Conservation (phyloP, 2,797 vertebrate species). For the Artibeus jamaicensis region DNA sequence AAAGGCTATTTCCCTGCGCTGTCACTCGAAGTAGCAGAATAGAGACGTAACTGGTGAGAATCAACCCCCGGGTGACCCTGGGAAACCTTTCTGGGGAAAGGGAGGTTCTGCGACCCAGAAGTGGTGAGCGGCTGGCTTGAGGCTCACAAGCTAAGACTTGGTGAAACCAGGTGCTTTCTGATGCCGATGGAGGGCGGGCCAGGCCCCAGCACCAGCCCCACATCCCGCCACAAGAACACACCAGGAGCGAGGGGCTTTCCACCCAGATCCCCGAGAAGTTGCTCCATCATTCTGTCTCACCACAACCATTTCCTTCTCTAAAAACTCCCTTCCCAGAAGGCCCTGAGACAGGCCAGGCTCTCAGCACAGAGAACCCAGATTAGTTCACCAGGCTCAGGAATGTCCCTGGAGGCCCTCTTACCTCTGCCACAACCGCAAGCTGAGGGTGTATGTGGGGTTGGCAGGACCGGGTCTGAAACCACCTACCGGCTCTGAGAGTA, state of each 20-base stretch:
- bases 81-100: background rate
- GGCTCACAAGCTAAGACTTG: background rate
- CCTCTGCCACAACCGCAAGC: background rate
- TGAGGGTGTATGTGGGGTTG: background rate
- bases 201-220: background rate
- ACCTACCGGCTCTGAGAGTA: background rate
- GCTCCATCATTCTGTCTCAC: conserved; percentile 67
- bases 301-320: conserved; percentile 74
- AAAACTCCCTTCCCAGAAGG: conserved; percentile 52
- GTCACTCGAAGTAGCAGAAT: background rate
- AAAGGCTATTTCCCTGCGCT: background rate
- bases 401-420: background rate
- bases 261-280: conserved; percentile 44
- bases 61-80: background rate
- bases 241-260: conserved; percentile 58
- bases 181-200: background rate
- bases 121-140: background rate
- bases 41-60: background rate
- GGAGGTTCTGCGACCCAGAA: background rate
- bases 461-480: background rate
- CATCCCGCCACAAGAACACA: background rate
- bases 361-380: background rate
- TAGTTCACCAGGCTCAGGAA: conserved; percentile 7
- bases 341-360: background rate
- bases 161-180: conserved; percentile 48